A percentile compares a stretch with the other conserved stretches of the same genome.
phyloP scores from a whole-genome alignment of 2,888 invertebrate species.

The Taphrorychus bicolor region DNA sequence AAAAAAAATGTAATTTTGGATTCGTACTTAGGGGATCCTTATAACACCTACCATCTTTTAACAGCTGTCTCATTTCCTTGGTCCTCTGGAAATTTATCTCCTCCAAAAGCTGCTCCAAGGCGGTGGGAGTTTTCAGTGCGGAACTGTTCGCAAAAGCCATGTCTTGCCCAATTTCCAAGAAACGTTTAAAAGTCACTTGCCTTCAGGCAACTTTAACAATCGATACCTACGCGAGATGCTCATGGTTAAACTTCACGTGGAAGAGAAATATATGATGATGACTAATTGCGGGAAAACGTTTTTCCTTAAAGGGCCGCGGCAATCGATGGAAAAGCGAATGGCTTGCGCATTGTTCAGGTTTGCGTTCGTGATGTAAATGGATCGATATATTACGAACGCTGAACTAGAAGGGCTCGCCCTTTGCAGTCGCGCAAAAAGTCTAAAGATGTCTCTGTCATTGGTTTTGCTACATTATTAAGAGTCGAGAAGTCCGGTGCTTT shows the following conservation, averaged over 20 bases:
- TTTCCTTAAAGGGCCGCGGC: conserved; percentile 3
- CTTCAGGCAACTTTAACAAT: no score
- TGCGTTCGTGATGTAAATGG: not conserved
- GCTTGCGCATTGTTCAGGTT: not conserved
- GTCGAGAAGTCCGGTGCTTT: no score
- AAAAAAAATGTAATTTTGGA: not conserved
- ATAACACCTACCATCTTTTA: conserved; percentile 77
- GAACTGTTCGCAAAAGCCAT: conserved; percentile 58
- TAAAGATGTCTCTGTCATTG: no score
- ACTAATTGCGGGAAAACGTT: conserved; percentile 18
- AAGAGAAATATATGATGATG: conserved; percentile 9
- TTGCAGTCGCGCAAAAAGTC: no score
- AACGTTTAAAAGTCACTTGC: not conserved
- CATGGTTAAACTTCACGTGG: not conserved
- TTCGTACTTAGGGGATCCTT: not conserved
- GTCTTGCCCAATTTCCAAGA: not conserved
- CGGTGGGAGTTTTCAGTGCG: conserved; percentile 66
- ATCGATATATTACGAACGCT: no score
- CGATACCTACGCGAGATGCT: not conserved
- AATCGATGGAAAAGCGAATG: conserved; percentile 8
- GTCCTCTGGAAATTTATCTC: conserved; percentile 93
- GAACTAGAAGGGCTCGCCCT: no score
- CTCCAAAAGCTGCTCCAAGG: conserved; percentile 85
- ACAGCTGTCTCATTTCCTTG: conserved; percentile 87
- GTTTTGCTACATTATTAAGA: no score